Evolutionary conservation across 2,888 invertebrate species (phyloP).

Genomic region (Odontocerum albicorne): DNA sequence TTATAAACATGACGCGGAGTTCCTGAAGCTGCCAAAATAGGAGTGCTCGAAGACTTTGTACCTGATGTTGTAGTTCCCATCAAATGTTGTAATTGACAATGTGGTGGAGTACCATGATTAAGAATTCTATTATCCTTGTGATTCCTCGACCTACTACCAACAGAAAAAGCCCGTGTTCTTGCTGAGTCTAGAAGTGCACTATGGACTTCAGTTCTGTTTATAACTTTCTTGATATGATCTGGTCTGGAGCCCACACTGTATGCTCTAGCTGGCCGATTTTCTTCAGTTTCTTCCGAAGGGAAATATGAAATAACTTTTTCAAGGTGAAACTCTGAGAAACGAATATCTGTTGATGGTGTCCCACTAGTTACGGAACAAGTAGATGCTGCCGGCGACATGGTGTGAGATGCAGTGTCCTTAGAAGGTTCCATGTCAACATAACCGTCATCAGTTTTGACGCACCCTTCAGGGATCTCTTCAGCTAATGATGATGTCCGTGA

Average conservation of each 20-base stretch:
- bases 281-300: conserved; percentile 63
- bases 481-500: conserved; percentile 65
- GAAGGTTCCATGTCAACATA: conserved; percentile 66
- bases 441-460: conserved; percentile 41
- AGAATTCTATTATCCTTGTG: conserved; percentile 40
- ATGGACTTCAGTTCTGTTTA: conserved; percentile 44
- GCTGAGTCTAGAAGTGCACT: conserved; percentile 50
- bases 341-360: conserved; percentile 78
- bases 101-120: conserved; percentile 41
- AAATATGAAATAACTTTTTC: conserved; percentile 81
- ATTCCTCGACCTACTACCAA: conserved; percentile 67
- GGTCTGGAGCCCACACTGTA: conserved; percentile 86
- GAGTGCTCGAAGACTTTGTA: conserved; percentile 70
- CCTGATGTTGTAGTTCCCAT: conserved; percentile 33
- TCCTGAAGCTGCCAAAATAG: conserved; percentile 59
- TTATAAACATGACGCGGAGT: conserved; percentile 47
- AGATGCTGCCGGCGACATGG: conserved; percentile 65
- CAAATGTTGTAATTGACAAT: conserved; percentile 36
- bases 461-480: conserved; percentile 47
- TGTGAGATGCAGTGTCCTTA: conserved; percentile 39
- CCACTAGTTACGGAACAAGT: conserved; percentile 76
- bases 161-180: conserved; percentile 75
- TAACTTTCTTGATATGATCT: conserved; percentile 61
- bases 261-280: conserved; percentile 68
- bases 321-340: conserved; percentile 76